These are phyloP conservation scores for Solea solea DNA, from an alignment of 2,113 vertebrate species.

Conservation along the genomic window DNA sequence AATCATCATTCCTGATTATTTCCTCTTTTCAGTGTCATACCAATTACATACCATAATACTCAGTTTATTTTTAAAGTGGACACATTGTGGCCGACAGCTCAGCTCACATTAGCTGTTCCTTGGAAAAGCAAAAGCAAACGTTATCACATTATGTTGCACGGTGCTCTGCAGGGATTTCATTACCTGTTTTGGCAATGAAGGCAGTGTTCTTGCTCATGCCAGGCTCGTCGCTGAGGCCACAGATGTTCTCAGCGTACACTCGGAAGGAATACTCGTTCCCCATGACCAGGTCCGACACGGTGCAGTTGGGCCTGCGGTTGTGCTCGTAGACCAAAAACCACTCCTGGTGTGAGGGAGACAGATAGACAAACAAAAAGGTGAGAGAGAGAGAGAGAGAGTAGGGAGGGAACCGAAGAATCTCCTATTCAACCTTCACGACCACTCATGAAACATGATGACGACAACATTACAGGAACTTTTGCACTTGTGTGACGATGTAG, in stretches of 20 bases:
- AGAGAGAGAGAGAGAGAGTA: constrained; percentile 1
- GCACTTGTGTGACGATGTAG: constrained; percentile 4
- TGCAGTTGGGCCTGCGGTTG: constrained; percentile 86
- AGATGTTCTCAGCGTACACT: constrained; percentile 88
- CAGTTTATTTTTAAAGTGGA: constrained; percentile 15
- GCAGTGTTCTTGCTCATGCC: constrained; percentile 88
- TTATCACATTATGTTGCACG: neutral
- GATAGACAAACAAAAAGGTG: neutral
- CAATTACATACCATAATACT: neutral
- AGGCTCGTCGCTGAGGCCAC: constrained; percentile 85
- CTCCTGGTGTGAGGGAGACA: constrained; percentile 75
- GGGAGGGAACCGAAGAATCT: constrained; percentile 23
- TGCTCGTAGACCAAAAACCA: constrained; percentile 92
- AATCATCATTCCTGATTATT: neutral
- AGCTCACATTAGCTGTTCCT: constrained; percentile 12
- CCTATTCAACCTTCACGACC: neutral
- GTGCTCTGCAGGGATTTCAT: constrained; percentile 19
- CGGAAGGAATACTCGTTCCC: constrained; percentile 92
- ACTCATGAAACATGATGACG: neutral
- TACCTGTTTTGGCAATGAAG: constrained; percentile 86
- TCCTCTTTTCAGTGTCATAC: neutral
- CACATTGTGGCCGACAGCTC: constrained; percentile 16
- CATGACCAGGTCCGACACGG: constrained; percentile 90
- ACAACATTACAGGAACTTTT: neutral
- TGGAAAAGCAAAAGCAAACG: constrained; percentile 1